Percentiles rank a stretch among this genome's conserved stretches.
phyloP scores from a whole-genome alignment of 2,888 invertebrate genomes.

The Carcina quercana region DNA sequence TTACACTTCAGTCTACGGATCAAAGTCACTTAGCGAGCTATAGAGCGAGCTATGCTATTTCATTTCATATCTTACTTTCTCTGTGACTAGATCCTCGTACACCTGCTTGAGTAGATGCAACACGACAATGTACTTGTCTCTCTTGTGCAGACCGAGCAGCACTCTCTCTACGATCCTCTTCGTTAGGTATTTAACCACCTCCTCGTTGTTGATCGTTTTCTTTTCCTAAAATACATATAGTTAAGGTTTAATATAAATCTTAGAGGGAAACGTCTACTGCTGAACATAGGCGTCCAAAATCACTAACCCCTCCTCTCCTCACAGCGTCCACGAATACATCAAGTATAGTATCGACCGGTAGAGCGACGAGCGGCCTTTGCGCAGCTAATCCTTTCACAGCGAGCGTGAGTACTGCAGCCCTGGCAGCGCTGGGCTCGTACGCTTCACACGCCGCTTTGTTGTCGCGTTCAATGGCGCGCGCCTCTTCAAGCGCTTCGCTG shows the following conservation, averaged over 20 bases:
- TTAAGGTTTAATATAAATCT: background rate
- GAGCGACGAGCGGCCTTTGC: constrained; percentile 56
- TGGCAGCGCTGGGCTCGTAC: constrained; percentile 31
- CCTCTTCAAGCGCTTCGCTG: constrained; percentile 54
- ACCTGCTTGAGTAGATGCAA: constrained; percentile 52
- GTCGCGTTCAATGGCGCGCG: constrained; percentile 45
- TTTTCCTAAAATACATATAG: constrained; percentile 28
- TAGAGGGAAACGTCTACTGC: background rate
- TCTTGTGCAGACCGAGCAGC: constrained; percentile 53
- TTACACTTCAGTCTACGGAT: too few species aligned
- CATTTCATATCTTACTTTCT: constrained; percentile 45
- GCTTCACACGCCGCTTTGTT: constrained; percentile 28
- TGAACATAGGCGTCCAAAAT: constrained; percentile 9
- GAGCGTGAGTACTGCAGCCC: constrained; percentile 50
- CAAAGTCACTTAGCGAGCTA: too few species aligned
- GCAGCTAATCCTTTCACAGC: constrained; percentile 41
- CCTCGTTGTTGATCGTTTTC: constrained; percentile 36
- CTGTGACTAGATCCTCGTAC: constrained; percentile 44
- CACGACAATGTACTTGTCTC: constrained; percentile 57
- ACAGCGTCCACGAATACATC: constrained; percentile 61
- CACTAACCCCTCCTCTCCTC: constrained; percentile 32
- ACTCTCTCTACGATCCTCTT: constrained; percentile 53
- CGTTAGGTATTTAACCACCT: constrained; percentile 44
- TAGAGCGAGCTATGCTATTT: too few species aligned
- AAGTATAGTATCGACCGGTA: constrained; percentile 61